Evolutionary conservation across 2,888 invertebrate genomes (phyloP).

Genomic region (Pyrrhosoma nymphula): DNA sequence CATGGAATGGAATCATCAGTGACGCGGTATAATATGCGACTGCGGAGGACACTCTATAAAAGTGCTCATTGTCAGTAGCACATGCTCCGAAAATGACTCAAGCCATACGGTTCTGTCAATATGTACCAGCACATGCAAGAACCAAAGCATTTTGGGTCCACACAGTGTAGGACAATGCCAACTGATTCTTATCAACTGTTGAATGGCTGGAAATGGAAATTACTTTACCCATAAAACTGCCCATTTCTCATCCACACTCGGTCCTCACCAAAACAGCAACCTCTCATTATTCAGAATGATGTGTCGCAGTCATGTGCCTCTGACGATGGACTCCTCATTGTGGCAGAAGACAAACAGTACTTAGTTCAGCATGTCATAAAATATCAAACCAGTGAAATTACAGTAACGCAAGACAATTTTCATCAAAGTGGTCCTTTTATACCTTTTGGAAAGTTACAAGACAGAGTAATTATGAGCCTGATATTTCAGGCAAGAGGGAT

Average conservation of each 20-base stretch:
- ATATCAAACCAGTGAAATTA: background rate
- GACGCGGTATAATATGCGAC: no score
- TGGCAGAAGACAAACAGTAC: constrained; percentile 11
- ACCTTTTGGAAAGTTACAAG: background rate
- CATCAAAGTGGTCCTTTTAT: background rate
- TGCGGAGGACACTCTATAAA: no score
- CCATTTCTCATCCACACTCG: background rate
- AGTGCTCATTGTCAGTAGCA: no score
- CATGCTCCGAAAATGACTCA: no score
- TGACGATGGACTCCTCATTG: background rate
- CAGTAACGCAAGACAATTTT: background rate
- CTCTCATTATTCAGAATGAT: constrained; percentile 2
- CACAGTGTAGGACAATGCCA: background rate
- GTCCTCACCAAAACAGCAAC: background rate
- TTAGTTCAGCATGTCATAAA: background rate
- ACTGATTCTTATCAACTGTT: background rate
- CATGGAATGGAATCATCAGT: no score
- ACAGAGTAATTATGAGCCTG: background rate
- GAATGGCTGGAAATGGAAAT: background rate
- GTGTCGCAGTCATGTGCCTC: constrained; percentile 2
- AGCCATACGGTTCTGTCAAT: background rate
- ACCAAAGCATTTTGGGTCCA: background rate
- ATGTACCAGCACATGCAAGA: background rate
- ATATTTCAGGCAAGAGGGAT: background rate
- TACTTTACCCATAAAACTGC: background rate